phyloP scores from a whole-genome alignment of 2,888 invertebrate genomes.

The Apodemia hepburni region DNA sequence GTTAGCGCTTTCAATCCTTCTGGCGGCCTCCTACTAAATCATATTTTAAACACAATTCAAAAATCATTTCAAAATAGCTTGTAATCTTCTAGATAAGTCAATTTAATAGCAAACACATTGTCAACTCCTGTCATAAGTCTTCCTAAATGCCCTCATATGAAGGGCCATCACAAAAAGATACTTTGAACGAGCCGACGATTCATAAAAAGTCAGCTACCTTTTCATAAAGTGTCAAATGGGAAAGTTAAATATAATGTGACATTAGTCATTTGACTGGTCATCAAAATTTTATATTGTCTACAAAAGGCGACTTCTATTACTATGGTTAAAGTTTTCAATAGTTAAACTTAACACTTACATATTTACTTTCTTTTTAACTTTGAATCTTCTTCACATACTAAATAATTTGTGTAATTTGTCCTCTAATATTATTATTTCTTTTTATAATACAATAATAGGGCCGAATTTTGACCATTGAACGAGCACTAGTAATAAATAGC shows the following conservation, averaged over 20 bases:
- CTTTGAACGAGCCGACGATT: conserved; percentile 53
- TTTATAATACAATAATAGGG: too few relatives aligned
- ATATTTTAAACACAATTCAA: conserved; percentile 63
- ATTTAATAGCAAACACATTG: conserved; percentile 68
- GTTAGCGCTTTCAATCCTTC: neutral
- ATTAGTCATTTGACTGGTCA: conserved; percentile 56
- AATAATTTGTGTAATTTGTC: too few relatives aligned
- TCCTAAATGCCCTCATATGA: conserved; percentile 34
- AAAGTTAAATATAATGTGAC: conserved; percentile 60
- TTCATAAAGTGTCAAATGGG: conserved; percentile 56
- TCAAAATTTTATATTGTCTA: conserved; percentile 53
- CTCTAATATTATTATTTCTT: too few relatives aligned
- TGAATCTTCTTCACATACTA: neutral
- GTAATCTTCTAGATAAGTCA: conserved; percentile 69
- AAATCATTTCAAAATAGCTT: conserved; percentile 47
- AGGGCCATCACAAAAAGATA: conserved; percentile 44
- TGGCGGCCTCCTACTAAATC: conserved; percentile 53
- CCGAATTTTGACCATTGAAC: too few relatives aligned
- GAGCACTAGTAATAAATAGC: too few relatives aligned
- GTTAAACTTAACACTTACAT: neutral
- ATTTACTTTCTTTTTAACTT: neutral
- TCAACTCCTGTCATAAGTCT: conserved; percentile 38
- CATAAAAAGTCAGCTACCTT: conserved; percentile 58
- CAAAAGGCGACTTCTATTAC: neutral
- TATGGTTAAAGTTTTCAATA: neutral